phyloP scores from a whole-genome alignment of 2,888 invertebrate genomes.

The Noctua fimbriata region DNA sequence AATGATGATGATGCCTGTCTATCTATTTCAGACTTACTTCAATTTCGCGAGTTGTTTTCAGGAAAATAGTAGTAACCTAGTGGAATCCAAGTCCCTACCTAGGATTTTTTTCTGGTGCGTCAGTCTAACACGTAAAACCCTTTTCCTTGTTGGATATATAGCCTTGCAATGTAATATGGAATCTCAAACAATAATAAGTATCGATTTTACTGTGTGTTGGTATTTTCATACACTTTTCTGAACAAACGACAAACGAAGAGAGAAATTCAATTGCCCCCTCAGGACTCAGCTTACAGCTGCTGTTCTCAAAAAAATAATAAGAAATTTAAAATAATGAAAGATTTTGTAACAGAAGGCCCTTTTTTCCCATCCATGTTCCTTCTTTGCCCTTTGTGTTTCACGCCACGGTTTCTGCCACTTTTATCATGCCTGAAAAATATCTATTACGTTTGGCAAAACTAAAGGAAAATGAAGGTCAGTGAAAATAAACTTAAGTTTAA shows the following conservation, averaged over 20 bases:
- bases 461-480: not conserved
- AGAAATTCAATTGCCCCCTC: not conserved
- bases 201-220: not conserved
- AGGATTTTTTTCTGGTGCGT: not conserved
- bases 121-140: not conserved
- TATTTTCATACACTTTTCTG: not conserved
- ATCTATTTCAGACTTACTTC: not conserved
- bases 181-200: too few species aligned
- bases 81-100: not conserved
- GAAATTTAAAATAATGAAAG: not conserved
- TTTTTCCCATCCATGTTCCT: too few species aligned
- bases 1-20: too few species aligned
- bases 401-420: too few species aligned
- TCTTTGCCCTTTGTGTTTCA: too few species aligned
- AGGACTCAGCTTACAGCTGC: not conserved
- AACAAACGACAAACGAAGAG: not conserved
- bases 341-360: not conserved
- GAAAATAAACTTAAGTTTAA: not conserved
- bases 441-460: not conserved
- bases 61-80: not conserved
- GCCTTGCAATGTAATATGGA: not conserved
- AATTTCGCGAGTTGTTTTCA: not conserved
- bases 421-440: not conserved
- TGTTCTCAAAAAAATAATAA: not conserved
- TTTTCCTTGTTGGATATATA: not conserved